Evolutionary conservation across 2,113 vertebrate species (phyloP).

Genomic region (Neogobius melanostomus): DNA sequence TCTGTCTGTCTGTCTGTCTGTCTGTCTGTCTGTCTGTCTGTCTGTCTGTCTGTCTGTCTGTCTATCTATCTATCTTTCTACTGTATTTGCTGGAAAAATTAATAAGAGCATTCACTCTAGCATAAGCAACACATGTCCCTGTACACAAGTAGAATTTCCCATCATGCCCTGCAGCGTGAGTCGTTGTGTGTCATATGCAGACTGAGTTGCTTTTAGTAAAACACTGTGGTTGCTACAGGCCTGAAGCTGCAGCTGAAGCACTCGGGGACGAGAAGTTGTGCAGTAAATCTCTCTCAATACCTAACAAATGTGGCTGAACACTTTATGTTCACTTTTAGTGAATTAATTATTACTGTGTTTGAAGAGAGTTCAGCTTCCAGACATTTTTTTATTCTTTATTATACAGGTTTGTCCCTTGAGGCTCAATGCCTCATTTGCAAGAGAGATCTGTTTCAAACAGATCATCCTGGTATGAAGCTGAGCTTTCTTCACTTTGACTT

Average conservation of each 20-base stretch:
- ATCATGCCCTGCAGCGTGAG: conserved; percentile 3
- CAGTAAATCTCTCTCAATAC: neutral
- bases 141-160: neutral
- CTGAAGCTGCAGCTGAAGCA: neutral
- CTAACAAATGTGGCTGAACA: neutral
- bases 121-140: neutral
- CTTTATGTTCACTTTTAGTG: neutral
- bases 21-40: accelerated
- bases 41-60: no score
- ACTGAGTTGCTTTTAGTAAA: neutral
- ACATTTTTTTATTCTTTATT: no score
- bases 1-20: no score
- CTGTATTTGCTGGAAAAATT: neutral
- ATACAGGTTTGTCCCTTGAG: no score
- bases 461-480: no score
- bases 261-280: neutral
- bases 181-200: neutral
- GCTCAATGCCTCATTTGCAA: no score
- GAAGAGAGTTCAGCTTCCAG: no score
- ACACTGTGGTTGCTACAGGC: conserved; percentile 6
- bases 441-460: no score
- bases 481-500: no score
- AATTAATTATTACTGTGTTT: no score
- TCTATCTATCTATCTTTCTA: neutral
- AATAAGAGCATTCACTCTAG: neutral